Conservation (phyloP, 1,140 invertebrate genomes). For the Stenopsyche tienmushanensis region DNA sequence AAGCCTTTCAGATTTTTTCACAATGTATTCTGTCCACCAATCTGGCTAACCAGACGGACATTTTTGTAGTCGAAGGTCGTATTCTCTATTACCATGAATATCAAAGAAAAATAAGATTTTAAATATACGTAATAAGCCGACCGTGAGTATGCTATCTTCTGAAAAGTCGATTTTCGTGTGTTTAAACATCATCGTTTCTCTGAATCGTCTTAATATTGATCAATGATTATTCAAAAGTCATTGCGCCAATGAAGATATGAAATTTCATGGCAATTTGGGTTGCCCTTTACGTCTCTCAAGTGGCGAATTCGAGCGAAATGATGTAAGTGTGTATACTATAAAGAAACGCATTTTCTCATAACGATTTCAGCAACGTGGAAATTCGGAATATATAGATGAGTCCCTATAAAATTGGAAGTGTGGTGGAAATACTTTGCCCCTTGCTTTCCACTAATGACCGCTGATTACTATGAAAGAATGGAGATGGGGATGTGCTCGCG, state of each 20-base stretch:
- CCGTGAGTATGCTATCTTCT: not conserved
- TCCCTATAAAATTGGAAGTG: not conserved
- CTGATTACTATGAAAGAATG: conserved; percentile 31
- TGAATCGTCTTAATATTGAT: not conserved
- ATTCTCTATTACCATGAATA: too few relatives aligned
- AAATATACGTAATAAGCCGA: not conserved
- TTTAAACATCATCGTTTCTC: not conserved
- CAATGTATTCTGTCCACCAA: too few relatives aligned
- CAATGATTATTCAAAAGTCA: too few relatives aligned
- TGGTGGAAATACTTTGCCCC: not conserved
- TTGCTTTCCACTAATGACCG: conserved; percentile 29
- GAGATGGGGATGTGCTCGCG: conserved; percentile 8
- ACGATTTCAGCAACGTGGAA: conserved; percentile 17
- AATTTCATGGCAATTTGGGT: not conserved
- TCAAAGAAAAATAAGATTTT: too few relatives aligned
- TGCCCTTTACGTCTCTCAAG: too few relatives aligned
- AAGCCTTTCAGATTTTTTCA: too few relatives aligned
- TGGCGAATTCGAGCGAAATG: too few relatives aligned
- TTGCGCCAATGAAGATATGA: not conserved
- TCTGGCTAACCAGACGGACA: too few relatives aligned
- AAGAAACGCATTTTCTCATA: conserved; percentile 14
- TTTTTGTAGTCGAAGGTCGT: too few relatives aligned
- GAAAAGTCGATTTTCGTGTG: not conserved
- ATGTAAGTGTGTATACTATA: not conserved
- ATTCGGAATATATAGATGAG: conserved; percentile 10